phyloP scores from a whole-genome alignment of 2,113 vertebrate genomes.

The Cebidichthys violaceus region DNA sequence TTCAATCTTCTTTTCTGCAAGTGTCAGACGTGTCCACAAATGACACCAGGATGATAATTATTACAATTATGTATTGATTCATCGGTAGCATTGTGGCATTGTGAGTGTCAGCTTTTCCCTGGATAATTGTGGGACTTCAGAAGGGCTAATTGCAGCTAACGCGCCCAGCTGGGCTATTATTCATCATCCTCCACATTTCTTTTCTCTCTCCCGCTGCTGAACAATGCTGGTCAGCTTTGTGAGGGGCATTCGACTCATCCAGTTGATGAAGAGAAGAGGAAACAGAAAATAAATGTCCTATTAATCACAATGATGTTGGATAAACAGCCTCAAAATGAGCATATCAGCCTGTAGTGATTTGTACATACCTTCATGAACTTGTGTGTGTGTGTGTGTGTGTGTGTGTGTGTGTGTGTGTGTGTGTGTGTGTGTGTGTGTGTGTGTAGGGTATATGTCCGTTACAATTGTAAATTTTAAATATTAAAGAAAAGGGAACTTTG shows the following conservation, averaged over 20 bases:
- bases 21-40: constrained; percentile 73
- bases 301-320: constrained; percentile 63
- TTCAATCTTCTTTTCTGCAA: constrained; percentile 69
- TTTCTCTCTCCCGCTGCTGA: constrained; percentile 64
- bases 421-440: neutral
- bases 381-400: neutral
- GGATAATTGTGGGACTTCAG: constrained; percentile 85
- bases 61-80: constrained; percentile 86
- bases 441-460: neutral
- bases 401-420: neutral
- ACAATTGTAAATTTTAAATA: neutral
- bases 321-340: constrained; percentile 57
- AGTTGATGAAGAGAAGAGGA: constrained; percentile 59
- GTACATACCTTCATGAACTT: neutral
- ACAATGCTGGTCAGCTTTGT: constrained; percentile 67
- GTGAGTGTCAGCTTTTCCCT: constrained; percentile 72
- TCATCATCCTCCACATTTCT: constrained; percentile 77
- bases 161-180: constrained; percentile 83
- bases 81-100: constrained; percentile 70
- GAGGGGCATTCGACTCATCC: constrained; percentile 66
- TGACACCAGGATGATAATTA: constrained; percentile 82
- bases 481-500: neutral
- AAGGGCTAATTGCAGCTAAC: constrained; percentile 82
- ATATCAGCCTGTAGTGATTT: constrained; percentile 13
- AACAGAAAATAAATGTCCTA: constrained; percentile 68